phyloP scores from a whole-genome alignment of 2,113 vertebrate genomes.

The Calidris pugnax region DNA sequence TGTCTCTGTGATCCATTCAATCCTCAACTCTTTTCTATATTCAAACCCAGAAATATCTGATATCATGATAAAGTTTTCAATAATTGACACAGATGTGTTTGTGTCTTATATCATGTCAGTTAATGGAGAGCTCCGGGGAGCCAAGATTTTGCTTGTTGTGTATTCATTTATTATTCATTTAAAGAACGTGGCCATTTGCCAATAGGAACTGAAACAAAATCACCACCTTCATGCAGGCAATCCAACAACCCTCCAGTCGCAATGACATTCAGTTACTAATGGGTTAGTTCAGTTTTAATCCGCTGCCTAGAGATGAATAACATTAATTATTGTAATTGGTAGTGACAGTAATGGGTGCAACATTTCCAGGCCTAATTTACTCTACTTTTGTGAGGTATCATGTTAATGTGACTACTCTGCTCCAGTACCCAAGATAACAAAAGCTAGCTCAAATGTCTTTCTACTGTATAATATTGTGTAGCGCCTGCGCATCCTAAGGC shows the following conservation, averaged over 20 bases:
- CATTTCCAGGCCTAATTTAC: slow-evolving; percentile 68
- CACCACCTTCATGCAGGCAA: slow-evolving; percentile 45
- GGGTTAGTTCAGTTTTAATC: slow-evolving; percentile 61
- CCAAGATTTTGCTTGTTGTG: slow-evolving; percentile 43
- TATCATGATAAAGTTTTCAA: slow-evolving; percentile 42
- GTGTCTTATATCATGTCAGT: background rate
- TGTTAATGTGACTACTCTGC: slow-evolving; percentile 55
- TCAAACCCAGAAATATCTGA: background rate
- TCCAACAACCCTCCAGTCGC: slow-evolving; percentile 24
- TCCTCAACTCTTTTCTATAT: background rate
- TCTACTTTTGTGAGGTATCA: slow-evolving; percentile 60
- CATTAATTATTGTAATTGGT: slow-evolving; percentile 69
- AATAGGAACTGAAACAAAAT: slow-evolving; percentile 56
- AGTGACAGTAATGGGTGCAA: slow-evolving; percentile 66
- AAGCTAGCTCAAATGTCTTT: slow-evolving; percentile 19
- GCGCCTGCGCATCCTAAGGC: background rate
- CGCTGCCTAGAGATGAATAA: slow-evolving; percentile 63
- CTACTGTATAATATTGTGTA: background rate
- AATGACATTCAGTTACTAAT: slow-evolving; percentile 66
- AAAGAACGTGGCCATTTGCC: slow-evolving; percentile 55
- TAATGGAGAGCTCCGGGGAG: slow-evolving; percentile 40
- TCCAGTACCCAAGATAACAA: slow-evolving; percentile 36
- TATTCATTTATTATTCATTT: slow-evolving; percentile 66
- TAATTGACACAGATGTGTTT: slow-evolving; percentile 33
- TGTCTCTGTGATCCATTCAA: background rate